These are phyloP conservation scores for Glaucopsyche alexis DNA, from an alignment of 2,888 invertebrate species.

Conservation along the genomic window DNA sequence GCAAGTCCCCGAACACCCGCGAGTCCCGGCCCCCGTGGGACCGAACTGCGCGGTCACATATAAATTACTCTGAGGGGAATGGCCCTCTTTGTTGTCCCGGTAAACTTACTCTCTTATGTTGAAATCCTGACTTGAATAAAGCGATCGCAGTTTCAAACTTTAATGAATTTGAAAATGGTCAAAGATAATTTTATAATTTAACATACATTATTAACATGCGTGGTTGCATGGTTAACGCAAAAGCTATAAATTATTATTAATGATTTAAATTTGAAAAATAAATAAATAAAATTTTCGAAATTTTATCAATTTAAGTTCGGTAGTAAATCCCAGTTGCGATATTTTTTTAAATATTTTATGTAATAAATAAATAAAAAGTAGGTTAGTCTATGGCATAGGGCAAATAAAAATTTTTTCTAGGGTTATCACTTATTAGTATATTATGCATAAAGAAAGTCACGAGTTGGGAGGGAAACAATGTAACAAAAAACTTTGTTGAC, in stretches of 20 bases:
- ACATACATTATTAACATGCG: no score
- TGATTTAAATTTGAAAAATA: background rate
- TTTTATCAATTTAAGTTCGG: no score
- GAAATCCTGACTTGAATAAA: conserved; percentile 75
- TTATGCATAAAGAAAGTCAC: background rate
- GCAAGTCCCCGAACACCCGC: conserved; percentile 54
- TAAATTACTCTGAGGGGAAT: conserved; percentile 72
- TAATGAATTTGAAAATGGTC: conserved; percentile 38
- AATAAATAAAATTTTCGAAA: no score
- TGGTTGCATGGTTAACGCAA: no score
- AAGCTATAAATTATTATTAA: background rate
- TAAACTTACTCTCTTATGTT: conserved; percentile 70
- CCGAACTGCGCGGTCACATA: conserved; percentile 68
- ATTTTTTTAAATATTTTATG: no score
- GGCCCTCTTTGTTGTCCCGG: conserved; percentile 68
- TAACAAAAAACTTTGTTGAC: background rate
- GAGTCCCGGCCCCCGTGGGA: conserved; percentile 47
- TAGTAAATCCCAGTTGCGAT: no score
- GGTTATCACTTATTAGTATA: no score
- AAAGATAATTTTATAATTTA: background rate
- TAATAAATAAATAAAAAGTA: no score
- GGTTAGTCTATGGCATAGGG: no score
- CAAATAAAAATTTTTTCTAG: no score
- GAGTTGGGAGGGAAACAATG: no score
- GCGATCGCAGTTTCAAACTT: conserved; percentile 60